Conservation (phyloP, 2,888 invertebrate genomes). For the Prosopocoilus inquinatus region DNA sequence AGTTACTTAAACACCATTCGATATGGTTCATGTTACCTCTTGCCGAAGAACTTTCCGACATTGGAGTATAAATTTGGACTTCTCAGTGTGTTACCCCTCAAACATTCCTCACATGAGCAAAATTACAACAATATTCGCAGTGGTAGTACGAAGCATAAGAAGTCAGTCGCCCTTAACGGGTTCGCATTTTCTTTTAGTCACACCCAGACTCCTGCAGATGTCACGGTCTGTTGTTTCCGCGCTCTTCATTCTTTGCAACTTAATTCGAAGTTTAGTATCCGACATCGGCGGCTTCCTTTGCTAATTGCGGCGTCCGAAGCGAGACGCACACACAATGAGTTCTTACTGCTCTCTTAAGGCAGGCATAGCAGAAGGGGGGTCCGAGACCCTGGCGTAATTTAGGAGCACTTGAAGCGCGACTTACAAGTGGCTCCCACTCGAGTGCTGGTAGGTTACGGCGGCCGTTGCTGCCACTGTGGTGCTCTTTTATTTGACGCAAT, state of each 20-base stretch:
- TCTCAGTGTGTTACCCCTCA: slow-evolving; percentile 1
- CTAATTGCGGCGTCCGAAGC: slow-evolving; percentile 26
- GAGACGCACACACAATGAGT: slow-evolving; percentile 15
- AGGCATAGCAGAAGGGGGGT: background rate
- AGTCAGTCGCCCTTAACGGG: slow-evolving; percentile 25
- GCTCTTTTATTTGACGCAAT: slow-evolving; percentile 26
- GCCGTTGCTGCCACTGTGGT: slow-evolving; percentile 6
- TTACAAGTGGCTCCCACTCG: slow-evolving; percentile 32
- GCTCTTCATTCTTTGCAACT: slow-evolving; percentile 24
- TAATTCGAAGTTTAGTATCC: slow-evolving; percentile 25
- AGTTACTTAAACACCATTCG: no score
- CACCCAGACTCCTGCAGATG: slow-evolving; percentile 28
- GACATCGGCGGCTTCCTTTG: slow-evolving; percentile 26
- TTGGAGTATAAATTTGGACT: no score
- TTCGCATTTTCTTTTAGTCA: slow-evolving; percentile 28
- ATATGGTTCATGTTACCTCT: no score
- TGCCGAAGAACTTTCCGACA: no score
- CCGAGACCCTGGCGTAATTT: slow-evolving; percentile 26
- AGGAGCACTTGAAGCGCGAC: slow-evolving; percentile 33
- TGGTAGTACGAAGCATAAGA: slow-evolving; percentile 13
- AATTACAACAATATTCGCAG: slow-evolving; percentile 14
- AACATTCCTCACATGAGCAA: background rate
- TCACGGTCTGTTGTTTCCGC: slow-evolving; percentile 25
- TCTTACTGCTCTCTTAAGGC: background rate
- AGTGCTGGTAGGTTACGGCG: slow-evolving; percentile 25